phyloP scores from a whole-genome alignment of 2,888 invertebrate species.

The Euphydryas editha region DNA sequence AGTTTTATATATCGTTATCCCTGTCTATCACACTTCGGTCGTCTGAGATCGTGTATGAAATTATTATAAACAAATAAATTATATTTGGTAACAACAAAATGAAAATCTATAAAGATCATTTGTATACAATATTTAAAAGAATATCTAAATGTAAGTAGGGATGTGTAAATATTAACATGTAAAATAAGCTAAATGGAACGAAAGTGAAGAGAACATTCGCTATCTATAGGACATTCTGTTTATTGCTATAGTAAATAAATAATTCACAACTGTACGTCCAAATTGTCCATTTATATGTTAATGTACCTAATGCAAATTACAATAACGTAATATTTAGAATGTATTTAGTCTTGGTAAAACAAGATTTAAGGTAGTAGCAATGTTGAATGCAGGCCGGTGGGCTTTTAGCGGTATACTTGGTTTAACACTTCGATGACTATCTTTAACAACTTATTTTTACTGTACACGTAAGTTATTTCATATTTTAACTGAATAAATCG shows the following conservation, averaged over 20 bases:
- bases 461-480: conserved; percentile 83
- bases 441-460: conserved; percentile 81
- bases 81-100: conserved; percentile 32
- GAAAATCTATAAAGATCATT: conserved; percentile 42
- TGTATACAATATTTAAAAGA: conserved; percentile 56
- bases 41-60: conserved; percentile 7
- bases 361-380: conserved; percentile 65
- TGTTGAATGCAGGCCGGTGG: conserved; percentile 57
- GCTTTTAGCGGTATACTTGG: conserved; percentile 66
- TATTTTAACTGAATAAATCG: conserved; percentile 83
- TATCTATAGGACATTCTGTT: conserved; percentile 64
- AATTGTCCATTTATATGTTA: conserved; percentile 84
- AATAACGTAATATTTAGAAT: conserved; percentile 80
- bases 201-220: conserved; percentile 69
- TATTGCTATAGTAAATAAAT: conserved; percentile 68
- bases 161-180: conserved; percentile 60
- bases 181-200: conserved; percentile 65
- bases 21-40: neutral
- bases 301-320: conserved; percentile 82
- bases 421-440: conserved; percentile 72
- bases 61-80: conserved; percentile 22
- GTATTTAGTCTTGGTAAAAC: conserved; percentile 74
- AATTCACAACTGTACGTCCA: conserved; percentile 83
- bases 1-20: neutral
- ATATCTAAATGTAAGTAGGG: conserved; percentile 50